Evolutionary conservation across 2,113 vertebrate species (phyloP).

Genomic region (Empidonax alnorum): DNA sequence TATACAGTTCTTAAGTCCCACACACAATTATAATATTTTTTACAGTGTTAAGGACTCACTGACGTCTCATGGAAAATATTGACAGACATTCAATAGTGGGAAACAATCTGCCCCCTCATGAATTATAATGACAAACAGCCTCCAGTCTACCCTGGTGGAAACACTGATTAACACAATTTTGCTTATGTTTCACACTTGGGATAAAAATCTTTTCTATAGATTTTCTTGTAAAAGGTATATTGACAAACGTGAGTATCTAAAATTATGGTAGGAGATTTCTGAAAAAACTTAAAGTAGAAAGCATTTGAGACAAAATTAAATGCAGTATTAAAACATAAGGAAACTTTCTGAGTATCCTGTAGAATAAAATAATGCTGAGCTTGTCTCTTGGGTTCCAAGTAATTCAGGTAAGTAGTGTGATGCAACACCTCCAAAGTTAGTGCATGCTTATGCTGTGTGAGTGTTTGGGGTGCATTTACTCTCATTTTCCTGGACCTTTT

Average conservation of each 20-base stretch:
- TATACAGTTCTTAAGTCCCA: not conserved
- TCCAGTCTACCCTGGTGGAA: not conserved
- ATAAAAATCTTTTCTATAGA: not conserved
- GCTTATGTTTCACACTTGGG: not conserved
- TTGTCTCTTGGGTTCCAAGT: not conserved
- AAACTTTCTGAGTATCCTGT: not conserved
- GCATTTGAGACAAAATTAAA: not conserved
- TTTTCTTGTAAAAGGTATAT: not conserved
- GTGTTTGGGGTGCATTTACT: not conserved
- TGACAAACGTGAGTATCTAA: not conserved
- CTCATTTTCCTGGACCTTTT: not conserved
- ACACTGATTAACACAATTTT: conserved; percentile 1
- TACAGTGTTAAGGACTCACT: not conserved
- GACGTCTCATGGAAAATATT: not conserved
- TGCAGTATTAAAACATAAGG: not conserved
- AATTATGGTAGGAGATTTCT: not conserved
- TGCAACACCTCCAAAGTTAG: not conserved
- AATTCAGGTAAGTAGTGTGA: not conserved
- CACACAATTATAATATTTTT: not conserved
- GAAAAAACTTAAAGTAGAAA: not conserved
- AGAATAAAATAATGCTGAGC: not conserved
- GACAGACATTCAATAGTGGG: not conserved
- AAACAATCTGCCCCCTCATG: not conserved
- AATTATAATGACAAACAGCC: not conserved
- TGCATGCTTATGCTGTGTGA: not conserved